Base-by-base conservation (phyloP, 2,888 invertebrate species). In the Dynastes grantii region DNA sequence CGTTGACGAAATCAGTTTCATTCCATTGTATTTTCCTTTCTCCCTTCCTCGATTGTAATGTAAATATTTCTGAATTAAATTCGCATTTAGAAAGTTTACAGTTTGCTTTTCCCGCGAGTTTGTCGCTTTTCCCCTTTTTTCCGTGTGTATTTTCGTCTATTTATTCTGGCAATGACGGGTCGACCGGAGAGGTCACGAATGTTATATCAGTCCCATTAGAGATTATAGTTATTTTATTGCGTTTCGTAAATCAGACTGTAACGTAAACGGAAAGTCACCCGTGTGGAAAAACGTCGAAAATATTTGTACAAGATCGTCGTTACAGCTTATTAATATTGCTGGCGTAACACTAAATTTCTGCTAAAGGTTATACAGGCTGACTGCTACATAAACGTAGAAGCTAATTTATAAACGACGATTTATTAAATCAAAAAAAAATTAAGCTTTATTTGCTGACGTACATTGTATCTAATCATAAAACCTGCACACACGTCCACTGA, bases 61-160 rank as follows among this genome's bases (percentile, higher is more conserved):
- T 73, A 78, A 78, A 78, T 78, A 78, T 64, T 65, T 71, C 73
- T 64, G 73, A 75, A 78, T 78, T 78, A 78, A 75, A 75, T 75
- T 73, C 75, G 29, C 78, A 45, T 73, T 78, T 78, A 65, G 73
- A 64, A 73, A 78, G 78, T 78, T 78, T 73, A 71, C 71, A 63
- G 73, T 61, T 75, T 75, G 61, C 73, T 61, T 61, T 73, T 63
- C 22, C 29, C 40, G n/a, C 73, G 61, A 75, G 49, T 61, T 75
- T 55, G 71, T 71, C 37, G 55, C 32, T 58, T 61, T 49, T 68
- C 49, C 45, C 45, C 61, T 63, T 75, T 75, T 75, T 37, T 75
- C 71, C 49, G n/a, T 55, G 53, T 40, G 58, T 37, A 71, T 55
- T 51, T 71, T 61, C 61, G 5, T 49, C 11, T 75, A 61, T 75